Evolutionary conservation across 2,888 invertebrate genomes (phyloP).

Genomic region (Vanessa cardui): DNA sequence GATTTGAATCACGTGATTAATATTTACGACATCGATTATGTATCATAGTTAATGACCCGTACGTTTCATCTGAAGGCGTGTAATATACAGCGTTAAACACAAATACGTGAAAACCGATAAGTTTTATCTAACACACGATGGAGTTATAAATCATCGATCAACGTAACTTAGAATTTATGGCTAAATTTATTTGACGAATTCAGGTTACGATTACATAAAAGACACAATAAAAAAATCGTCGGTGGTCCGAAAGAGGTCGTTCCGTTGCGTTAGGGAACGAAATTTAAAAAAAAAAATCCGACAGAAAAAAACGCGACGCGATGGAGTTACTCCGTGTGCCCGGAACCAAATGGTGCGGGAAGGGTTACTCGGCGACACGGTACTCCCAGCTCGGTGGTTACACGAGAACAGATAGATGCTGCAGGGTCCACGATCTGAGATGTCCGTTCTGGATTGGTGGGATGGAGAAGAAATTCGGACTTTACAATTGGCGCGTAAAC

Average conservation of each 20-base stretch:
- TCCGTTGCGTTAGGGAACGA: slow-evolving; percentile 42
- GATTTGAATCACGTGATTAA: neutral
- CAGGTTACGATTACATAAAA: slow-evolving; percentile 1
- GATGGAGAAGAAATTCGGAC: slow-evolving; percentile 91
- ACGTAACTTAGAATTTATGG: neutral
- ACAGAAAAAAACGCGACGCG: slow-evolving; percentile 73
- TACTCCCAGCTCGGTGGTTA: slow-evolving; percentile 93
- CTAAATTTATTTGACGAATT: neutral
- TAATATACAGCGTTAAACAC: neutral
- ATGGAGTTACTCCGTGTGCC: slow-evolving; percentile 90
- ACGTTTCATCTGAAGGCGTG: neutral
- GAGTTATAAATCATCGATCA: neutral
- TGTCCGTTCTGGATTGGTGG: slow-evolving; percentile 93
- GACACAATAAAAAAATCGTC: slow-evolving; percentile 36
- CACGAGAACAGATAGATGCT: slow-evolving; percentile 92
- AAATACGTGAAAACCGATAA: neutral
- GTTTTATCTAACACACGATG: too few relatives aligned
- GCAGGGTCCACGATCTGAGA: slow-evolving; percentile 92
- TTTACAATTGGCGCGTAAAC: slow-evolving; percentile 94
- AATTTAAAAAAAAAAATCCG: slow-evolving; percentile 17
- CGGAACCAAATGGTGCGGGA: slow-evolving; percentile 97
- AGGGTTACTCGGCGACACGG: slow-evolving; percentile 90
- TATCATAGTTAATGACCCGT: too few relatives aligned
- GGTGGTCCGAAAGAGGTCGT: slow-evolving; percentile 58
- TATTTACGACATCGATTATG: neutral